phyloP scores from a whole-genome alignment of 2,888 invertebrate species.

The Ethmia dodecea region DNA sequence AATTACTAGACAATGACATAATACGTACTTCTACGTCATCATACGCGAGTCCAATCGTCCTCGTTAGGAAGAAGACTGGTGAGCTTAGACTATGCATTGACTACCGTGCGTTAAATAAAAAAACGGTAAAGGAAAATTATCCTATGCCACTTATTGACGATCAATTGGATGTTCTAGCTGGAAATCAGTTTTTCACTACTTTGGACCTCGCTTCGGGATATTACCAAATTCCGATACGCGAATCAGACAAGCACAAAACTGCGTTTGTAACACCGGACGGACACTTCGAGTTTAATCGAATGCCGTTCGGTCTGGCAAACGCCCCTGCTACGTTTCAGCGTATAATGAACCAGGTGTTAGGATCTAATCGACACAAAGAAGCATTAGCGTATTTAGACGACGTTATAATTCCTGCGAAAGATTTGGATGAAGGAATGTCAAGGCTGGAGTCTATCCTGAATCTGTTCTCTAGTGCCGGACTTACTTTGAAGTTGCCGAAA shows the following conservation, averaged over 20 bases:
- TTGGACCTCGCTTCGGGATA: slow-evolving; percentile 11
- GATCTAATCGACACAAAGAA: slow-evolving; percentile 1
- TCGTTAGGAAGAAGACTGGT: slow-evolving; percentile 16
- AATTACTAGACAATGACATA: slow-evolving; percentile 7
- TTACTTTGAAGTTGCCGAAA: slow-evolving; percentile 9
- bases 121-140: slow-evolving; percentile 13
- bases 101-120: slow-evolving; percentile 14
- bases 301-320: slow-evolving; percentile 24
- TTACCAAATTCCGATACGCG: slow-evolving; percentile 10
- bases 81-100: slow-evolving; percentile 18
- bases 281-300: slow-evolving; percentile 12
- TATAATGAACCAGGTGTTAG: slow-evolving; percentile 17
- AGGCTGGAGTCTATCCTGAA: not conserved
- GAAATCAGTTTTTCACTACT: slow-evolving; percentile 6
- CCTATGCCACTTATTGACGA: slow-evolving; percentile 14
- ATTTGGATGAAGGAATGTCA: not conserved
- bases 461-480: slow-evolving; percentile 1
- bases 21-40: slow-evolving; percentile 6
- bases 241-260: slow-evolving; percentile 12
- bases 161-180: slow-evolving; percentile 10
- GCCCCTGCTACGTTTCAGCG: slow-evolving; percentile 28
- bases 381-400: slow-evolving; percentile 18
- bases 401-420: slow-evolving; percentile 1
- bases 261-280: slow-evolving; percentile 16
- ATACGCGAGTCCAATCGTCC: slow-evolving; percentile 12